Evolutionary conservation across 2,797 vertebrate genomes (phyloP).

Genomic region (Mormyrops attenuatus): DNA sequence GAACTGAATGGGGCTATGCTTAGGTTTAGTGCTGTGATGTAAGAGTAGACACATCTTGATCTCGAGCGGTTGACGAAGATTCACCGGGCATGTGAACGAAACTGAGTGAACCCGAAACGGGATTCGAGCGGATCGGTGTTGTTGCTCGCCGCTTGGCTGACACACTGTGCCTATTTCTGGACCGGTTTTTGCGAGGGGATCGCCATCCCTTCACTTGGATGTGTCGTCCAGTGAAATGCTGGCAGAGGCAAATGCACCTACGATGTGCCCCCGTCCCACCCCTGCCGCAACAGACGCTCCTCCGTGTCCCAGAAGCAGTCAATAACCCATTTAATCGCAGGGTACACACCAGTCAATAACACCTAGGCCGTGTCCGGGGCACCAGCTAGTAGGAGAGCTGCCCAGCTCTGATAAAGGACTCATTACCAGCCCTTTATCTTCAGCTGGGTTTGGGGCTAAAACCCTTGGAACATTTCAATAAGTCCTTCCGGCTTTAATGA

Average conservation of each 20-base stretch:
- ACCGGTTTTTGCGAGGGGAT: background rate
- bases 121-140: background rate
- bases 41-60: background rate
- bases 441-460: conserved; percentile 53
- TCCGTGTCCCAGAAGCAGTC: conserved; percentile 47
- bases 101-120: background rate
- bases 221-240: background rate
- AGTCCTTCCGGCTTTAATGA: conserved; percentile 63
- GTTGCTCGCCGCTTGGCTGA: background rate
- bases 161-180: background rate
- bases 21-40: background rate
- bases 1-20: background rate
- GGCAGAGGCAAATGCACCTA: background rate
- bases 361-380: conserved; percentile 54
- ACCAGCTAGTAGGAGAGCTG: conserved; percentile 56
- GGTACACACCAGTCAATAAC: conserved; percentile 57
- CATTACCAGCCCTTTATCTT: conserved; percentile 66
- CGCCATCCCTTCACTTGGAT: background rate
- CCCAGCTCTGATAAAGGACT: conserved; percentile 64
- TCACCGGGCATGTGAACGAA: background rate
- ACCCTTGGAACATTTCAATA: conserved; percentile 67
- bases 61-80: background rate
- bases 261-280: conserved; percentile 37
- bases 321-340: conserved; percentile 73
- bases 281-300: conserved; percentile 46